Percentiles rank a stretch among this genome's conserved stretches.
Evolutionary conservation across 2,888 invertebrate genomes (phyloP).

Genomic region (Temnothorax ravouxi): DNA sequence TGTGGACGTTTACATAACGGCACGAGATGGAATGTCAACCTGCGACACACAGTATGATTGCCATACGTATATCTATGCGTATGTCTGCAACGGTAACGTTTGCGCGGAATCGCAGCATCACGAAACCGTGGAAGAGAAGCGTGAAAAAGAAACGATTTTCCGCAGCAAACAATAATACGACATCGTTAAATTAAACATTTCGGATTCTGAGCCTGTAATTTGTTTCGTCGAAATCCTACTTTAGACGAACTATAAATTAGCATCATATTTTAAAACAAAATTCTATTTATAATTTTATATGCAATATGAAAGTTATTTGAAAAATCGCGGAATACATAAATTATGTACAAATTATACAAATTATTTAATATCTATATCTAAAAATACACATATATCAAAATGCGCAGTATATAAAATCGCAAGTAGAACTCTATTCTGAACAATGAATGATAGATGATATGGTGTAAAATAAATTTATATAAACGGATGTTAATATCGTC

Average conservation of each 20-base stretch:
- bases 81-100: constrained; percentile 69
- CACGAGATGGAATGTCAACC: constrained; percentile 73
- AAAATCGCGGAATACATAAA: not conserved
- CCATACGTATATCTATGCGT: constrained; percentile 31
- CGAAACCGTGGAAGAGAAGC: constrained; percentile 42
- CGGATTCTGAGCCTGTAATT: not conserved
- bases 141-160: constrained; percentile 47
- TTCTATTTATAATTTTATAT: not conserved
- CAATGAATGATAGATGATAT: not conserved
- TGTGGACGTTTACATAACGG: constrained; percentile 78
- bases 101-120: constrained; percentile 59
- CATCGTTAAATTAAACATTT: not conserved
- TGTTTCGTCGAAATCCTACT: not conserved
- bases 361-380: not conserved
- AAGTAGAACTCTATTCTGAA: not conserved
- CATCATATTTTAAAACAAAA: not conserved
- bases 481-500: not conserved
- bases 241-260: not conserved
- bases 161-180: not conserved
- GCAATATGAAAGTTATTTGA: not conserved
- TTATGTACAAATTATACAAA: not conserved
- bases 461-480: too few species aligned
- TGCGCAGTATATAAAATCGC: not conserved
- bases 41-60: constrained; percentile 40
- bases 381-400: too few species aligned